phyloP scores from a whole-genome alignment of 2,797 vertebrate genomes.

The Sebastolobus altivelis region DNA sequence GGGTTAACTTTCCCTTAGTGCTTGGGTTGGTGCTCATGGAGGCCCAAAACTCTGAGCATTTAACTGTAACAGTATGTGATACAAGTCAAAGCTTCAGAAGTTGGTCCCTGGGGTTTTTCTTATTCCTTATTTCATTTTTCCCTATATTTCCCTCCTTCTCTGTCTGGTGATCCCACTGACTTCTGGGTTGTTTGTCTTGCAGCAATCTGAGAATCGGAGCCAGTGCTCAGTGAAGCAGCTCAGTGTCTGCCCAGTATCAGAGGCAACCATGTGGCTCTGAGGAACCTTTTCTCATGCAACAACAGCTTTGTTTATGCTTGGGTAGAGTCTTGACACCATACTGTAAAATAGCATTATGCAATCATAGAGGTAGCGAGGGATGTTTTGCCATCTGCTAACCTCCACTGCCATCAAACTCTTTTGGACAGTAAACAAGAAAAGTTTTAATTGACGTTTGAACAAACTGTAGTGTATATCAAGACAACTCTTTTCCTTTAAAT shows the following conservation, averaged over 20 bases:
- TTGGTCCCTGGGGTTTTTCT: background rate
- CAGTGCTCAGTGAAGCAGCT: conserved; percentile 63
- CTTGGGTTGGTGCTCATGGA: background rate
- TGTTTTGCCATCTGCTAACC: conserved; percentile 39
- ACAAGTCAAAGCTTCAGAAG: conserved; percentile 19
- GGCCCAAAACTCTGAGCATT: conserved; percentile 6
- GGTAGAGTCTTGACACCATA: conserved; percentile 57
- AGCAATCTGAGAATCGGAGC: conserved; percentile 55
- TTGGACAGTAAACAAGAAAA: conserved; percentile 13
- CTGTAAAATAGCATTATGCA: conserved; percentile 65
- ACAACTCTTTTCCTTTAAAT: background rate
- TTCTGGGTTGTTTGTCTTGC: conserved; percentile 63
- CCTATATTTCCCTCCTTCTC: background rate
- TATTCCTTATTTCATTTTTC: conserved; percentile 19
- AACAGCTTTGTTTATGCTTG: conserved; percentile 72
- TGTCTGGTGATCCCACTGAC: conserved; percentile 53
- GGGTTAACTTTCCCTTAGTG: background rate
- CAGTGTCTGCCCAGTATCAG: conserved; percentile 63
- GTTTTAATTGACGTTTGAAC: background rate
- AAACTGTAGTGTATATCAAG: background rate
- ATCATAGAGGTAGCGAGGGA: conserved; percentile 47
- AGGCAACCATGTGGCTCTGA: conserved; percentile 52
- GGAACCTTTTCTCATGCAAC: conserved; percentile 71
- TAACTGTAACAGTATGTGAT: conserved; percentile 15
- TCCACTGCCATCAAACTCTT: conserved; percentile 15